These are phyloP conservation scores for Coregonus ussuriensis DNA, from an alignment of 2,797 vertebrate genomes.

Conservation along the genomic window DNA sequence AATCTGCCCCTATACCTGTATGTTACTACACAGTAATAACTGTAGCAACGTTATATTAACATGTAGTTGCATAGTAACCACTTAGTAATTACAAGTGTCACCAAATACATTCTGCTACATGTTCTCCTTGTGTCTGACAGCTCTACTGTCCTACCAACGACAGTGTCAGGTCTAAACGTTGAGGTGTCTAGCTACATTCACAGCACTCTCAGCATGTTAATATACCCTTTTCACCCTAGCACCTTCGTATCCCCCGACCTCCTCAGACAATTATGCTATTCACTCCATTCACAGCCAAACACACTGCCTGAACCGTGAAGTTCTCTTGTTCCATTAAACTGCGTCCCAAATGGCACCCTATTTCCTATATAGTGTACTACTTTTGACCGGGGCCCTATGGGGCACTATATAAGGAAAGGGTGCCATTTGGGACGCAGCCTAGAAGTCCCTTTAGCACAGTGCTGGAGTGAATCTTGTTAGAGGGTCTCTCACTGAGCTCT, in stretches of 20 bases:
- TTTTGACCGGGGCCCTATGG: not conserved
- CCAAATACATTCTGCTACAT: slow-evolving; percentile 15
- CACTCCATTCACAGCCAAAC: slow-evolving; percentile 58
- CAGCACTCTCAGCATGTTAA: slow-evolving; percentile 59
- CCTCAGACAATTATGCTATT: slow-evolving; percentile 66
- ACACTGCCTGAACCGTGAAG: slow-evolving; percentile 53
- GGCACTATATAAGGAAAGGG: not conserved
- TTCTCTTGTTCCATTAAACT: slow-evolving; percentile 52
- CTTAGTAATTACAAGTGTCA: not conserved
- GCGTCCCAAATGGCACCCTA: not conserved
- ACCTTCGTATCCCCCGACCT: slow-evolving; percentile 54
- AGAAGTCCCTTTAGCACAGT: slow-evolving; percentile 64
- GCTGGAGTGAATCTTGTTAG: slow-evolving; percentile 45
- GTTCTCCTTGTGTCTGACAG: not conserved
- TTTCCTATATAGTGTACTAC: not conserved
- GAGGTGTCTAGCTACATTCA: slow-evolving; percentile 52
- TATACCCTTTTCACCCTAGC: slow-evolving; percentile 64
- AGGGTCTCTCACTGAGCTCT: slow-evolving; percentile 15
- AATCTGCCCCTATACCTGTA: not conserved
- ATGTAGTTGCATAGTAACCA: too few relatives aligned
- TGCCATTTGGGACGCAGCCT: not conserved
- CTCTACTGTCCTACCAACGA: slow-evolving; percentile 1
- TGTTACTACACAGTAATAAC: not conserved
- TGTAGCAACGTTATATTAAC: not conserved
- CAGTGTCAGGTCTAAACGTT: slow-evolving; percentile 54